Evolutionary conservation across 2,797 vertebrate species (phyloP).

Genomic region (Xiphorhynchus erythropygius): DNA sequence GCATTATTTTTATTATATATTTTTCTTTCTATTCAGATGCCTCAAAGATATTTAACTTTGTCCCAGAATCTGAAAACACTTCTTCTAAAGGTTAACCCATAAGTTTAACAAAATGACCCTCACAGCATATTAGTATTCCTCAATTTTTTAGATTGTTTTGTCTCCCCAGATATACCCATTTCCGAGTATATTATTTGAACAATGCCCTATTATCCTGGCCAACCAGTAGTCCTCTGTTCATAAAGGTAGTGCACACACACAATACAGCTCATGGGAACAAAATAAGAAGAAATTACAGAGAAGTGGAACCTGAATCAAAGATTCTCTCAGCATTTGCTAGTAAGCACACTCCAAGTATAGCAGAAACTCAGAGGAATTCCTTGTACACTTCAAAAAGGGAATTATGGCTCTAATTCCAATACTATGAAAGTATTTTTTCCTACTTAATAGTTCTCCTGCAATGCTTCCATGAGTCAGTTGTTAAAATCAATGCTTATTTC

Average conservation of each 20-base stretch:
- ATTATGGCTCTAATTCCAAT: slow-evolving; percentile 1
- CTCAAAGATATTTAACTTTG: not conserved
- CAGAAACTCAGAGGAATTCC: not conserved
- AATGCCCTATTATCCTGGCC: not conserved
- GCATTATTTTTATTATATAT: not conserved
- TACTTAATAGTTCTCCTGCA: not conserved
- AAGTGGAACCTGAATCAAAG: not conserved
- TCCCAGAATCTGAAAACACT: not conserved
- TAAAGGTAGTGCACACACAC: not conserved
- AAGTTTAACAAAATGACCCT: not conserved
- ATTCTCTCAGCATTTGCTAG: not conserved
- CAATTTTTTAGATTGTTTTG: not conserved
- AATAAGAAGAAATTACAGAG: not conserved
- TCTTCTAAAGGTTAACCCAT: not conserved
- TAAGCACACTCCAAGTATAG: not conserved
- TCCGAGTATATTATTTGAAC: not conserved
- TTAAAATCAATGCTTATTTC: slow-evolving; percentile 43
- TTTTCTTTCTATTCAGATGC: not conserved
- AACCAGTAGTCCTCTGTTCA: not conserved
- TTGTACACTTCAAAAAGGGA: not conserved
- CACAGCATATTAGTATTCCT: not conserved
- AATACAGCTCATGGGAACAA: not conserved
- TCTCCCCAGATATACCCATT: not conserved
- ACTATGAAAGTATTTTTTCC: not conserved
- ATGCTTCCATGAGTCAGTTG: not conserved